phyloP scores from a whole-genome alignment of 35 echinoderm and acorn worm species.

The Ophioderma brevispina region DNA sequence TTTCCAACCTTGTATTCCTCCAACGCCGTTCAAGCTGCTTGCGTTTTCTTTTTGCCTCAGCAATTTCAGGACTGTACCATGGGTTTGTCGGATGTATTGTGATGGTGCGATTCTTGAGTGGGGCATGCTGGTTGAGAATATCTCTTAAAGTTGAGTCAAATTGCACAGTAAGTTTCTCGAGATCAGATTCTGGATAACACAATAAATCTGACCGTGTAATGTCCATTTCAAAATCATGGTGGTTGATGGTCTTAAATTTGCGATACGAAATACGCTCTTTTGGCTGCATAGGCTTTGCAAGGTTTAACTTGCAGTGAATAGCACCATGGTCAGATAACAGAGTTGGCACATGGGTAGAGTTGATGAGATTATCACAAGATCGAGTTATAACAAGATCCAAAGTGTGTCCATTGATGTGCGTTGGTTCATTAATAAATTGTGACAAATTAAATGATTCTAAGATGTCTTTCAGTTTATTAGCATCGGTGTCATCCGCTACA shows the following conservation, averaged over 20 bases:
- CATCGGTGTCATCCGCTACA: not conserved
- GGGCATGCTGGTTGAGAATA: constrained; percentile 21
- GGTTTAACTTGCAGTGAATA: constrained; percentile 1
- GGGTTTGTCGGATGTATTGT: constrained; percentile 4
- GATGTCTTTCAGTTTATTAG: not conserved
- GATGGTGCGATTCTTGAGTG: not conserved
- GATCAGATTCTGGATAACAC: not conserved
- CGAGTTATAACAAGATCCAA: too few species aligned
- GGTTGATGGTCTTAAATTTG: not conserved
- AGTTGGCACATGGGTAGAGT: not conserved
- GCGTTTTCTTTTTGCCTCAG: constrained; percentile 13
- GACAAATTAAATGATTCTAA: not conserved
- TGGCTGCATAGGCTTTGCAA: constrained; percentile 6
- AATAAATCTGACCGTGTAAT: not conserved
- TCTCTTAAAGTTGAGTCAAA: constrained; percentile 7
- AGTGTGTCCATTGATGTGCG: too few species aligned
- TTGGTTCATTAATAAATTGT: constrained; percentile 1
- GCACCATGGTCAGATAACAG: constrained; percentile 33
- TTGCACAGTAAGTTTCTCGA: not conserved
- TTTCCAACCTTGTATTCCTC: constrained; percentile 23
- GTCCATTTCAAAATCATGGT: not conserved
- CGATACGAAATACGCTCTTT: not conserved
- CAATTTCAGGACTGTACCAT: constrained; percentile 25
- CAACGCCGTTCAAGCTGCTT: constrained; percentile 31
- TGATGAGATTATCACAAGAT: not conserved